phyloP scores from a whole-genome alignment of 1,140 invertebrate genomes.

The Halictus rubicundus region DNA sequence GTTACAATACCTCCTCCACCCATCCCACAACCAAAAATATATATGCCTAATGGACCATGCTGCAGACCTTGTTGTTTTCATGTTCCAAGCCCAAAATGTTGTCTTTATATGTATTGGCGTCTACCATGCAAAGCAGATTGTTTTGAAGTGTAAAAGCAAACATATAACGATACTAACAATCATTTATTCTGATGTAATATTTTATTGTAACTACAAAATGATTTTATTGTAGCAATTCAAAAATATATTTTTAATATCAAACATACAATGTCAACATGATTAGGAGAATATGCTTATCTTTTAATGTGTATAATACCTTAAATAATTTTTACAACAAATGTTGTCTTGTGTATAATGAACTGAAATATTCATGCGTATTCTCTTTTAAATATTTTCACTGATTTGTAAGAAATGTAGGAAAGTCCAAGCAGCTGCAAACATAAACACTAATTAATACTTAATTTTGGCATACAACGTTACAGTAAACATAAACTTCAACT shows the following conservation, averaged over 20 bases:
- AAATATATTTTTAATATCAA: not conserved
- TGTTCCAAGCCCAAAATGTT: slow-evolving; percentile 43
- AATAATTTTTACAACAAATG: too few relatives aligned
- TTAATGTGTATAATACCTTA: too few relatives aligned
- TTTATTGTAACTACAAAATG: not conserved
- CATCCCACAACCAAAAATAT: slow-evolving; percentile 22
- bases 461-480: not conserved
- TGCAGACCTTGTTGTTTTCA: slow-evolving; percentile 55
- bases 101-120: slow-evolving; percentile 54
- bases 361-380: too few relatives aligned
- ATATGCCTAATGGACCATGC: slow-evolving; percentile 50
- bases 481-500: not conserved
- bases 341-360: too few relatives aligned
- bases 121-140: slow-evolving; percentile 64
- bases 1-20: slow-evolving; percentile 46
- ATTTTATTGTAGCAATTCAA: not conserved
- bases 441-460: slow-evolving; percentile 15
- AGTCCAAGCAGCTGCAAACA: slow-evolving; percentile 48
- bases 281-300: too few relatives aligned
- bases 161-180: not conserved
- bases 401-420: too few relatives aligned
- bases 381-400: too few relatives aligned
- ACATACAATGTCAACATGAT: not conserved
- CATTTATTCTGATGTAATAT: not conserved
- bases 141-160: slow-evolving; percentile 55